phyloP scores from a whole-genome alignment of 2,797 vertebrate species.

The Melanotaenia maccullochi region DNA sequence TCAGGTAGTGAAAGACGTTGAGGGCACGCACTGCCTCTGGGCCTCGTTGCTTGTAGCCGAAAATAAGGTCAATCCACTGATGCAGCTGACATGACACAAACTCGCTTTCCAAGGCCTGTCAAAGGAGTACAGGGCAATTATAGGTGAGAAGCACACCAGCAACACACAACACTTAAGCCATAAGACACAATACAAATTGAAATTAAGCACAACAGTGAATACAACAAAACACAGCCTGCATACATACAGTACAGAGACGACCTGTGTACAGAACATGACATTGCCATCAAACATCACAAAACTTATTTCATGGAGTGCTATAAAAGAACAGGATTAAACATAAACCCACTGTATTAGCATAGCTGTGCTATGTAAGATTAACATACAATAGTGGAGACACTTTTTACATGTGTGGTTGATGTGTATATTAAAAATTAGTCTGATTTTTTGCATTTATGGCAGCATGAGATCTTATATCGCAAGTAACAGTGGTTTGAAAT shows the following conservation, averaged over 20 bases:
- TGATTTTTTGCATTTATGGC: neutral
- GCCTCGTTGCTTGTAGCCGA: conserved; percentile 98
- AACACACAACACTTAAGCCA: conserved; percentile 21
- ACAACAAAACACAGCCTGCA: conserved; percentile 29
- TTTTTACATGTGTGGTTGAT: neutral
- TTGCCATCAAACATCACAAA: conserved; percentile 15
- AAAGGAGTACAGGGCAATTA: conserved; percentile 79
- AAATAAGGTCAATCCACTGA: conserved; percentile 99
- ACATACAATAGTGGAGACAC: no score
- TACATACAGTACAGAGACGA: conserved; percentile 7
- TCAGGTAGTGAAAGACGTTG: conserved; percentile 97
- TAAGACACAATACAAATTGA: conserved; percentile 55
- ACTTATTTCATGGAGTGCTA: neutral
- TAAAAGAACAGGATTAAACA: neutral
- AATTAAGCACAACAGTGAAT: conserved; percentile 35
- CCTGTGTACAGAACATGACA: neutral
- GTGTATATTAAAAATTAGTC: neutral
- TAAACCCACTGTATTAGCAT: neutral
- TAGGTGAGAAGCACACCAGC: conserved; percentile 67
- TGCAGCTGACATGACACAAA: conserved; percentile 99
- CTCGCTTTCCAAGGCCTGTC: conserved; percentile 97
- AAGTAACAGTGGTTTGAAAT: neutral
- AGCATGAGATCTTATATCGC: neutral
- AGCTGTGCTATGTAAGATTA: neutral
- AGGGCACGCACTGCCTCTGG: conserved; percentile 96